Evolutionary conservation across 2,113 vertebrate genomes (phyloP).

Genomic region (Anoura caudifer): DNA sequence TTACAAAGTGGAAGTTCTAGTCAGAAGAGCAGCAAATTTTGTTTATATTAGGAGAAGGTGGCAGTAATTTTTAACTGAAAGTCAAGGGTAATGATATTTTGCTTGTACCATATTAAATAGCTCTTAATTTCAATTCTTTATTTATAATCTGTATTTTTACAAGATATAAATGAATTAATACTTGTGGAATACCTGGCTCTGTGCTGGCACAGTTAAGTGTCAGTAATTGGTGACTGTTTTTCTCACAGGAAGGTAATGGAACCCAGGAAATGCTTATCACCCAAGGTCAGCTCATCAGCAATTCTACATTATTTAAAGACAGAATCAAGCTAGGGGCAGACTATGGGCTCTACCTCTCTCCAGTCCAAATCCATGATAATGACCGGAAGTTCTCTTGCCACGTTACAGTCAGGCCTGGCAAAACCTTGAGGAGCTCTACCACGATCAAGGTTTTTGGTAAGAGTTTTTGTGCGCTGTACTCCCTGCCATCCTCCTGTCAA

Average conservation of each 20-base stretch:
- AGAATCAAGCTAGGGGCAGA: conserved; percentile 56
- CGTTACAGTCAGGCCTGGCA: neutral
- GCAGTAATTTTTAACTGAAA: neutral
- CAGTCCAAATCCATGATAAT: conserved; percentile 61
- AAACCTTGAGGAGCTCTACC: conserved; percentile 68
- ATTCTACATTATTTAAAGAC: fast-evolving
- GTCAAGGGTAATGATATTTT: neutral
- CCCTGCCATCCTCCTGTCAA: neutral
- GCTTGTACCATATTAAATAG: neutral
- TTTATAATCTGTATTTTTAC: neutral
- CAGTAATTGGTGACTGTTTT: neutral
- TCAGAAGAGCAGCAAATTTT: neutral
- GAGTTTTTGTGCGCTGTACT: neutral
- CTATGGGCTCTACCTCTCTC: conserved; percentile 44
- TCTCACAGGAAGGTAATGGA: conserved; percentile 66
- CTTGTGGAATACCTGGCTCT: neutral
- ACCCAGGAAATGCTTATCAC: conserved; percentile 65
- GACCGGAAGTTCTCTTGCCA: conserved; percentile 69
- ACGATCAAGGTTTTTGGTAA: conserved; percentile 76
- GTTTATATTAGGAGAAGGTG: neutral
- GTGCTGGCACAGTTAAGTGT: neutral
- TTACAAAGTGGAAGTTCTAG: neutral
- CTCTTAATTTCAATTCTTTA: neutral
- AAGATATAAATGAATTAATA: neutral
- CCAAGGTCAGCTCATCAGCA: conserved; percentile 11